Conservation (phyloP, 2,888 invertebrate genomes). For the Drosophila rellima region DNA sequence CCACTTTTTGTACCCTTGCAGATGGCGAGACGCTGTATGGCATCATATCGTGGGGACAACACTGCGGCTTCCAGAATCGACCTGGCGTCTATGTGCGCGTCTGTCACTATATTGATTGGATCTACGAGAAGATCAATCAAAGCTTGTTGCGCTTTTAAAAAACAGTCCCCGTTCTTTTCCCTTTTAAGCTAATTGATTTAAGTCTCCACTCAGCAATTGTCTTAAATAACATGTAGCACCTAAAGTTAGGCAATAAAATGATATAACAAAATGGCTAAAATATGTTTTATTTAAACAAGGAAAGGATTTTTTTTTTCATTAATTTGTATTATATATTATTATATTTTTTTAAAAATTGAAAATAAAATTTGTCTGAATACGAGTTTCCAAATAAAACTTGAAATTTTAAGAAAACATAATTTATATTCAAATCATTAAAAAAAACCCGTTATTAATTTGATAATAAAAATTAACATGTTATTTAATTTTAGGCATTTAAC, state of each 20-base stretch:
- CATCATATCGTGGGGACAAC: slow-evolving; percentile 92
- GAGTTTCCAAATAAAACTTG: too few species aligned
- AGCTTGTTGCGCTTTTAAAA: slow-evolving; percentile 51
- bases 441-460: too few species aligned
- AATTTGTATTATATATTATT: too few species aligned
- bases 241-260: slow-evolving; percentile 30
- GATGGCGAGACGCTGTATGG: slow-evolving; percentile 90
- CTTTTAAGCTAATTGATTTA: background rate
- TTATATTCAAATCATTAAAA: too few species aligned
- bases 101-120: slow-evolving; percentile 89
- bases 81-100: slow-evolving; percentile 91
- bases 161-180: background rate
- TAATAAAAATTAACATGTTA: too few species aligned
- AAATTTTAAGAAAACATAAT: too few species aligned
- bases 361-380: too few species aligned
- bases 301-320: too few species aligned
- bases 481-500: too few species aligned
- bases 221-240: slow-evolving; percentile 1
- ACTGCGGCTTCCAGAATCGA: slow-evolving; percentile 90
- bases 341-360: too few species aligned
- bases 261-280: too few species aligned
- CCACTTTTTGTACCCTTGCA: slow-evolving; percentile 73
- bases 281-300: too few species aligned
- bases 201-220: background rate
- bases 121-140: slow-evolving; percentile 87